phyloP scores from a whole-genome alignment of 2,113 vertebrate species.

The Lepus americanus region DNA sequence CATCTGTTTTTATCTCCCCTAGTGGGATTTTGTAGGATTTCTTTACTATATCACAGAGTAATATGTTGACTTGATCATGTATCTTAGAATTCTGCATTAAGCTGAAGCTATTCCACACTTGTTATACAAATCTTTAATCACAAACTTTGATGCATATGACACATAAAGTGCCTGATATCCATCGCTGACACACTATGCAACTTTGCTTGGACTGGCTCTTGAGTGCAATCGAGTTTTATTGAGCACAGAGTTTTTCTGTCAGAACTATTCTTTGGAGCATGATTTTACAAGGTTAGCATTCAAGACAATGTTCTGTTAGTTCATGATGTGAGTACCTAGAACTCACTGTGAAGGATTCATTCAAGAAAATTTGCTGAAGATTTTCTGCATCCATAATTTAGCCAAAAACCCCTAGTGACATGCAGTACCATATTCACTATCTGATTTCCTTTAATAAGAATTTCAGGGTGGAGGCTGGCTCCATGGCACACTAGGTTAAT shows the following conservation, averaged over 20 bases:
- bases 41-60: background rate
- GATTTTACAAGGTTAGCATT: background rate
- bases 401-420: background rate
- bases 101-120: background rate
- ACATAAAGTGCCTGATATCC: background rate
- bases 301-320: slow-evolving; percentile 3
- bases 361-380: background rate
- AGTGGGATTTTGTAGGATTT: background rate
- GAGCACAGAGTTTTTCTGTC: background rate
- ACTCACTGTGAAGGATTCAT: background rate
- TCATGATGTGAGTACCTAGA: background rate
- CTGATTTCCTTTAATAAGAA: background rate
- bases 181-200: background rate
- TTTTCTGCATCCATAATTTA: background rate
- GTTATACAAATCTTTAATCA: background rate
- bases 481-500: too few species aligned
- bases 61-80: background rate
- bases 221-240: background rate
- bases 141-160: background rate
- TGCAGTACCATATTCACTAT: background rate
- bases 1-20: background rate
- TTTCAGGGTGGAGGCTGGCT: too few species aligned
- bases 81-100: background rate
- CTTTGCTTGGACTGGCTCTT: background rate
- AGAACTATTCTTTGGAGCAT: background rate